phyloP scores from a whole-genome alignment of 2,797 vertebrate genomes.

The Lepilemur ruficaudatus region DNA sequence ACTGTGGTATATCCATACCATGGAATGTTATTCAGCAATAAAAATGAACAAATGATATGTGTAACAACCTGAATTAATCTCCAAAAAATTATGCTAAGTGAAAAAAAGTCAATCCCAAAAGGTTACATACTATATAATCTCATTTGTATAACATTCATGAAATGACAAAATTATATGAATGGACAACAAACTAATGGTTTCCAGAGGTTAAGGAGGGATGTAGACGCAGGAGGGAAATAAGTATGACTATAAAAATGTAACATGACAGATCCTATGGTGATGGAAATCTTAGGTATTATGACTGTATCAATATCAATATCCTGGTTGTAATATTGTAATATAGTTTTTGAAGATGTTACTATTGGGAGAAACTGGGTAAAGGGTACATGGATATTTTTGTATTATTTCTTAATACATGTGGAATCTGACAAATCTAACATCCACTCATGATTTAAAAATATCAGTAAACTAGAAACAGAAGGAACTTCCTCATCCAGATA shows the following conservation, averaged over 20 bases:
- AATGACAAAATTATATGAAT: background rate
- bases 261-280: background rate
- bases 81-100: background rate
- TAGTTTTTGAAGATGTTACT: background rate
- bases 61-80: background rate
- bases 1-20: background rate
- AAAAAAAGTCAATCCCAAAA: background rate
- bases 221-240: background rate
- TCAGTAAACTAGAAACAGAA: background rate
- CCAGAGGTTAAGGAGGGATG: background rate
- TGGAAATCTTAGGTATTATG: background rate
- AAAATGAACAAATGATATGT: background rate
- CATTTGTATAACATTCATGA: background rate
- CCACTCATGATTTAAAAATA: background rate
- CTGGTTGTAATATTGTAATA: background rate
- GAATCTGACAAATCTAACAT: conserved; percentile 2
- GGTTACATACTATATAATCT: background rate
- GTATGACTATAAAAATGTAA: background rate
- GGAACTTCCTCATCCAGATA: background rate
- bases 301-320: background rate
- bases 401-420: background rate
- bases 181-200: background rate
- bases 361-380: background rate
- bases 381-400: background rate
- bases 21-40: background rate